Conservation (phyloP, 2,113 vertebrate genomes). For the Geococcyx californianus region DNA sequence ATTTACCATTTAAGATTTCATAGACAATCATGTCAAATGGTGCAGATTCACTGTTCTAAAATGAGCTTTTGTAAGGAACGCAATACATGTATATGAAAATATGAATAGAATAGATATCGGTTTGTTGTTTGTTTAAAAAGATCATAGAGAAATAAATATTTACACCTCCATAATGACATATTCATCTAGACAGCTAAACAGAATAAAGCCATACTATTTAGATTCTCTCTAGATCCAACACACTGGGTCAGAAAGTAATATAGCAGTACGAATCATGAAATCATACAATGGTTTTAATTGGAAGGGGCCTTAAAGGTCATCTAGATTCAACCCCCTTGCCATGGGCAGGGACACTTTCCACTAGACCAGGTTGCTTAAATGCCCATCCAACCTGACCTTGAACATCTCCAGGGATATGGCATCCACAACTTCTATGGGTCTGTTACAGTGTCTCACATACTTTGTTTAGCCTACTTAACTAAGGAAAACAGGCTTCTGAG, state of each 20-base stretch:
- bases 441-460: no score
- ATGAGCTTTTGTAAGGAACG: neutral
- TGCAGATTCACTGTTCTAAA: neutral
- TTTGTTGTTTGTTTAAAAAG: neutral
- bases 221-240: neutral
- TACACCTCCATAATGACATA: neutral
- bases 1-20: neutral
- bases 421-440: no score
- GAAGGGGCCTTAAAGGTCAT: no score
- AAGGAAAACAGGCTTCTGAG: constrained; percentile 1
- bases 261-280: neutral
- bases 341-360: no score
- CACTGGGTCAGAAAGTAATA: neutral
- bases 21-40: neutral
- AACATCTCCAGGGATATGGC: no score
- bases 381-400: no score
- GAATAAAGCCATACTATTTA: neutral
- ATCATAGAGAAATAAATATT: neutral
- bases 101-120: neutral
- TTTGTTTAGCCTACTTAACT: neutral
- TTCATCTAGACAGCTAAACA: neutral
- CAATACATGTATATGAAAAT: neutral
- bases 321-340: no score
- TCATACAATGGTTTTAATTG: no score
- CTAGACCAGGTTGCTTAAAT: no score